Conservation (phyloP, 2,113 vertebrate species). For the Mobula birostris region DNA sequence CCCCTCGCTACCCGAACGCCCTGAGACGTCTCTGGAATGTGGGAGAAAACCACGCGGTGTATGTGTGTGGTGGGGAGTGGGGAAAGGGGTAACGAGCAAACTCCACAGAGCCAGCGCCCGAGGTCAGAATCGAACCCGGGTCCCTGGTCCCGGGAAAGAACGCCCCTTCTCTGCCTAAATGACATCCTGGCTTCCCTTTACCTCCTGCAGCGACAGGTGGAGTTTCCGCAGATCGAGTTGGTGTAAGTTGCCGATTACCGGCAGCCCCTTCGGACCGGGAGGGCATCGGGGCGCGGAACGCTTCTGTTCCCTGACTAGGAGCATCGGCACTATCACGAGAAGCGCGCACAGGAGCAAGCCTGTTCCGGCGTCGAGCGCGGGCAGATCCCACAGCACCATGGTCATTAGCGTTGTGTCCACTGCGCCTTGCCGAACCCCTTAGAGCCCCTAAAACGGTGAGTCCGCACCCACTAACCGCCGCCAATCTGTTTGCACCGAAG, state of each 20-base stretch:
- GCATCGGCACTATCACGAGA: not conserved
- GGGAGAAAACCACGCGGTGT: too few relatives aligned
- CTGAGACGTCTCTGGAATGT: too few relatives aligned
- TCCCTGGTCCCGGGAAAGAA: too few relatives aligned
- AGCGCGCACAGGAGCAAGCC: not conserved
- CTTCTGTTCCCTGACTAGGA: not conserved
- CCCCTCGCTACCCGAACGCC: too few relatives aligned
- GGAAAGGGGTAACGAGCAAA: too few relatives aligned
- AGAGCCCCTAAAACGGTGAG: too few relatives aligned
- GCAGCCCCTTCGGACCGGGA: constrained; percentile 55
- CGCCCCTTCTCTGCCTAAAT: not conserved
- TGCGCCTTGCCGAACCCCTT: too few relatives aligned
- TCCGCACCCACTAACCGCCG: too few relatives aligned
- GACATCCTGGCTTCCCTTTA: constrained; percentile 39
- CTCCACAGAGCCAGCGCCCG: too few relatives aligned
- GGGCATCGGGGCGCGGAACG: not conserved
- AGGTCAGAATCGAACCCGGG: too few relatives aligned
- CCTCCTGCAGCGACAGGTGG: constrained; percentile 58
- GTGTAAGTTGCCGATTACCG: constrained; percentile 58
- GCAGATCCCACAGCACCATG: not conserved
- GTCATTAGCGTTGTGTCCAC: not conserved
- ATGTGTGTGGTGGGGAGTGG: too few relatives aligned
- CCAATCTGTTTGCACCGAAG: too few relatives aligned
- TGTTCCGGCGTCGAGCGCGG: not conserved
- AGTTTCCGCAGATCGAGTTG: constrained; percentile 56